Evolutionary conservation across 2,797 vertebrate species (phyloP), one percentile per base, ranked within the genome.

Genomic region (Diplodus puntazzo): DNA sequence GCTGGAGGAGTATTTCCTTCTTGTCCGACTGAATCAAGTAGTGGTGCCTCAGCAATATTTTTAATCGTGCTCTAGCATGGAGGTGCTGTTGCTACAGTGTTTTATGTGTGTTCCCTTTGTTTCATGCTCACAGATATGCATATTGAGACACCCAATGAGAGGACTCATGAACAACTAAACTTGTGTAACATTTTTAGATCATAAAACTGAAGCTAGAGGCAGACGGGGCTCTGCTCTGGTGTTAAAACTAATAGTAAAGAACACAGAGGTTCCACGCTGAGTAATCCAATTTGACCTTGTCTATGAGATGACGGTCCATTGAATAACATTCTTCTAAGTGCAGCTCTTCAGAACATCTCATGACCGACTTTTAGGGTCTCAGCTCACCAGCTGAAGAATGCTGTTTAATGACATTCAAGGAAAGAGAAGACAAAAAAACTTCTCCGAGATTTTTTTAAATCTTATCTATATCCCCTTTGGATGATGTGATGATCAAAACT

Each of bases 231-330:
- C 80, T 65, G 80, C 76, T 55, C 70, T 85, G 85, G 76, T 87
- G 80, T 89, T 83, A 27, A 89, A 81, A 84, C 82, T 93, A 88
- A 91, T 87, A 81, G 75, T 84, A 68, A 86, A 80, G 82, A 88
- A 85, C 88, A 82, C 75, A 77, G 84, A 85, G 85, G 85, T 88
- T 89, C 74, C 86, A 79, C 67, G 79, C 74, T 80, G 82, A 84
- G 85, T 92, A 88, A 92, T 92, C 85, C 87, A 78, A 75, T 91
- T 81, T 88, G 90, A 91, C 89, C 92, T 93, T 79, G 87, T 89
- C 90, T 84, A 21, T 80, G 86, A 84, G 75, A 83, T 84, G 79
- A 86, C 66, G 63, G 77, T 78, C 82, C 63, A 52, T 68, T 83
- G 82, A 87, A 91, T 79, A 88, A 80, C 77, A 57, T 80, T 89